Percentiles rank a stretch among this genome's conserved stretches.
These are phyloP conservation scores for Spialia ferax DNA, from an alignment of 2,888 invertebrate species.

Conservation along the genomic window DNA sequence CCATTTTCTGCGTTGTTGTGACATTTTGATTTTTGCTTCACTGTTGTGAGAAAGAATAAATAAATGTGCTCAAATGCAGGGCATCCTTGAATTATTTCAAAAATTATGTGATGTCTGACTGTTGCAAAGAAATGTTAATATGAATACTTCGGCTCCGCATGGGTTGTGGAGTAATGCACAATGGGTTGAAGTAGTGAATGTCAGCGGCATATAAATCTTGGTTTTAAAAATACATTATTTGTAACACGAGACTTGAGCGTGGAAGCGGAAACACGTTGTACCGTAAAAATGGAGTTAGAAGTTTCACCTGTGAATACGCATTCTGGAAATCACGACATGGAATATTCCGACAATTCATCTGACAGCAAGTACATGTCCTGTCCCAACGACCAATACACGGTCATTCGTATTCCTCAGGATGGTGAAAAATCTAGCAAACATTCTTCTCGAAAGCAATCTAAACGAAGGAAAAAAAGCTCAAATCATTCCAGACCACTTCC, in stretches of 20 bases:
- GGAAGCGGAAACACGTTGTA: slow-evolving; percentile 47
- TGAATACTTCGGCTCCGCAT: slow-evolving; percentile 48
- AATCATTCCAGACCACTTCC: slow-evolving; percentile 89
- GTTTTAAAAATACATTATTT: slow-evolving; percentile 59
- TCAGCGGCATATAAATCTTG: slow-evolving; percentile 71
- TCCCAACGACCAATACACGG: slow-evolving; percentile 76
- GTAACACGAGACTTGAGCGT: slow-evolving; percentile 48
- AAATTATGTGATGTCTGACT: slow-evolving; percentile 59
- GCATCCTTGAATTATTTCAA: slow-evolving; percentile 50
- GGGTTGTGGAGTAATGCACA: slow-evolving; percentile 57
- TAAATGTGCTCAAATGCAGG: slow-evolving; percentile 49
- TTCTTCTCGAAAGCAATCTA: slow-evolving; percentile 90
- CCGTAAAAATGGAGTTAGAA: slow-evolving; percentile 74
- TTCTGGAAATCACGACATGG: slow-evolving; percentile 67
- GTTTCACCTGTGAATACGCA: slow-evolving; percentile 63
- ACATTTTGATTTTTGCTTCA: slow-evolving; percentile 75
- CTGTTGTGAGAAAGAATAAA: slow-evolving; percentile 59
- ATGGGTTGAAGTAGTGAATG: slow-evolving; percentile 83
- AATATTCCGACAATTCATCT: slow-evolving; percentile 73
- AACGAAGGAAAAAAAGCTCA: slow-evolving; percentile 93
- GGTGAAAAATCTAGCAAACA: slow-evolving; percentile 90
- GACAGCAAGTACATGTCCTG: slow-evolving; percentile 73
- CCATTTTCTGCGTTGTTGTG: slow-evolving; percentile 87
- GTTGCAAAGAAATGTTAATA: slow-evolving; percentile 49
- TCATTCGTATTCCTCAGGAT: slow-evolving; percentile 80